phyloP scores from a whole-genome alignment of 2,888 invertebrate genomes.

The Aphodius granarius region DNA sequence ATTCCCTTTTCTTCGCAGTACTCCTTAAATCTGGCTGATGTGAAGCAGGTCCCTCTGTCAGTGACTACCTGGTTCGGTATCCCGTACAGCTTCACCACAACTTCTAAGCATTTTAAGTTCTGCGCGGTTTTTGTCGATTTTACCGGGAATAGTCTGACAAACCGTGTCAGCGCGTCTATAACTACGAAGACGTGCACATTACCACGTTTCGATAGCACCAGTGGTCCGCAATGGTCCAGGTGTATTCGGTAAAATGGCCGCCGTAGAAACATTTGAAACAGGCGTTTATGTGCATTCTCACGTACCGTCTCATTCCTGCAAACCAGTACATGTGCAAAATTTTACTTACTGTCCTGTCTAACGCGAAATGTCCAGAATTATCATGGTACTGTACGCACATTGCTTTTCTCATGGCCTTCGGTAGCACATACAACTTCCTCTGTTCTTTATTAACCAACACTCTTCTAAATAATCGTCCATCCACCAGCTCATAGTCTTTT shows the following conservation, averaged over 20 bases:
- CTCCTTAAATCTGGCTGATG: conserved; percentile 13
- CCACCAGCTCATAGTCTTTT: conserved; percentile 25
- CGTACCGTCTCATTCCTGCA: conserved; percentile 28
- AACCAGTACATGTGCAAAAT: conserved; percentile 20
- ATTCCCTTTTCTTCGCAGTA: conserved; percentile 22
- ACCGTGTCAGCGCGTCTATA: conserved; percentile 32
- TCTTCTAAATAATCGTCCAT: conserved; percentile 20
- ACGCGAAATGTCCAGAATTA: conserved; percentile 28
- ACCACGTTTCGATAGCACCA: conserved; percentile 21
- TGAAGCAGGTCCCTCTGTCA: conserved; percentile 34
- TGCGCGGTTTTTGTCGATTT: conserved; percentile 17
- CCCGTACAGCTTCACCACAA: conserved; percentile 31
- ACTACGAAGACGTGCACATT: conserved; percentile 30
- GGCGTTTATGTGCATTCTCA: conserved; percentile 29
- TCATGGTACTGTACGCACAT: conserved; percentile 28
- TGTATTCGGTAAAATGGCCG: conserved; percentile 30
- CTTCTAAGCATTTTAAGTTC: conserved; percentile 24
- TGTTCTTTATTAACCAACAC: conserved; percentile 17
- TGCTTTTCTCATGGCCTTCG: conserved; percentile 30
- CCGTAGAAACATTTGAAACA: conserved; percentile 36
- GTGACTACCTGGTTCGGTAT: conserved; percentile 31
- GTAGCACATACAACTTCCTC: conserved; percentile 29
- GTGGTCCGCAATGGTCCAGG: conserved; percentile 35
- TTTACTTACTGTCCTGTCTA: conserved; percentile 27
- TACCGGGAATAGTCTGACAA: conserved; percentile 26